Base-by-base conservation (phyloP, 2,797 vertebrate species). In the Girardinus metallicus region DNA sequence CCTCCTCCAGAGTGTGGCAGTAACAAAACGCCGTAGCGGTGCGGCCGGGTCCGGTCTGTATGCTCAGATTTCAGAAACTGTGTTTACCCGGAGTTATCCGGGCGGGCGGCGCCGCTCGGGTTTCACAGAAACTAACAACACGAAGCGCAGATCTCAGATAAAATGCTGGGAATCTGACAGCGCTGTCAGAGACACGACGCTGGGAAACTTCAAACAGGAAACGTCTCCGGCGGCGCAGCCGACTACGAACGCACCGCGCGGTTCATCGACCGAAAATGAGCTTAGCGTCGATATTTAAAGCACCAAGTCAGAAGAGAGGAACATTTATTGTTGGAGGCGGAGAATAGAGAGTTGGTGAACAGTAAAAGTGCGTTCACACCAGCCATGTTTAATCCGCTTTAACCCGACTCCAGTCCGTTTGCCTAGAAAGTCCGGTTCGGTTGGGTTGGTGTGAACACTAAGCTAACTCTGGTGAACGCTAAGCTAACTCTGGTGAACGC, bases 91-190 rank as follows among this genome's bases (percentile, higher is more conserved):
- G 1, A 62, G 41, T 26, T 46, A 81, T 71, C 81, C 49, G 87
- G 80, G 66, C 79, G 88, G 89, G 88, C 64, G 83, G 78, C 86
- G 74, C 88, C 29, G 23, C 66, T 93, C 87, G 31, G 84, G 93
- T 95, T 95, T 95, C 94, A 90, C 77, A 83, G 91, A 93, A 94
- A 95, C 93, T 57, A 49, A 29, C 83, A 80, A 68, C 43, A 60
- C 10, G 31, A 13, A 10, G 8, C 46, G 11, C 31, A 49, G 60
- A 66, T 46, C 29, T 12, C 29, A 34, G 57, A 23, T 34, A 15
- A 46, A 75, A 62, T 1, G 74, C 74, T 80, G 81, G 87, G 85
- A 90, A 39, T 18, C 31, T 64, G 29, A 62, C 13, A 8, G 16
- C 29, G 7, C 53, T 0, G 29, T 62, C 16, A 36, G 62, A 64